phyloP scores from a whole-genome alignment of 2,797 vertebrate species.

The Falco concolor region DNA sequence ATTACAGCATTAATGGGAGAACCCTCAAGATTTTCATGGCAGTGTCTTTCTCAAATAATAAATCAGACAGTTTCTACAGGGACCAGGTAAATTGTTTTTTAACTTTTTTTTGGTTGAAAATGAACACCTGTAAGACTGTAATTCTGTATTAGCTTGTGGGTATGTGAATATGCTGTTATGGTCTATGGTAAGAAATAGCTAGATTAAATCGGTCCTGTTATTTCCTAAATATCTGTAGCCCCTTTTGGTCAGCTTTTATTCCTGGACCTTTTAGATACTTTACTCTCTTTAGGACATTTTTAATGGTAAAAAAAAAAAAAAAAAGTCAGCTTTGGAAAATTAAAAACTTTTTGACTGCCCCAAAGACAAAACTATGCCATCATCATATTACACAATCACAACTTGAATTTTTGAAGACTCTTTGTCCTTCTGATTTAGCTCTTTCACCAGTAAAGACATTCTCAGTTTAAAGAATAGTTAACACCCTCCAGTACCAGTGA shows the following conservation, averaged over 20 bases:
- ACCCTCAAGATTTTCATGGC: neutral
- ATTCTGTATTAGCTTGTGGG: neutral
- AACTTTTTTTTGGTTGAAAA: neutral
- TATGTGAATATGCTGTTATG: neutral
- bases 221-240: neutral
- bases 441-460: neutral
- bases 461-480: neutral
- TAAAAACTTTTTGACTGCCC: neutral
- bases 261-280: neutral
- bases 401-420: neutral
- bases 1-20: neutral
- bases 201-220: neutral
- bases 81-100: neutral
- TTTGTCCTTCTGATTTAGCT: neutral
- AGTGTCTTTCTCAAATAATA: neutral
- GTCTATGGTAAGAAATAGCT: neutral
- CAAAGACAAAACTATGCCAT: neutral
- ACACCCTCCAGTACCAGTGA: neutral
- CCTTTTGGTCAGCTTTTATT: neutral
- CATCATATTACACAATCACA: neutral
- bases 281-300: neutral
- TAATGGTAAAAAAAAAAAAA: neutral
- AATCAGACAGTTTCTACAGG: neutral
- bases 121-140: neutral
- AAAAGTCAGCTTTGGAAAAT: neutral